phyloP scores from a whole-genome alignment of 2,888 invertebrate species.

The Phalangium opilio region DNA sequence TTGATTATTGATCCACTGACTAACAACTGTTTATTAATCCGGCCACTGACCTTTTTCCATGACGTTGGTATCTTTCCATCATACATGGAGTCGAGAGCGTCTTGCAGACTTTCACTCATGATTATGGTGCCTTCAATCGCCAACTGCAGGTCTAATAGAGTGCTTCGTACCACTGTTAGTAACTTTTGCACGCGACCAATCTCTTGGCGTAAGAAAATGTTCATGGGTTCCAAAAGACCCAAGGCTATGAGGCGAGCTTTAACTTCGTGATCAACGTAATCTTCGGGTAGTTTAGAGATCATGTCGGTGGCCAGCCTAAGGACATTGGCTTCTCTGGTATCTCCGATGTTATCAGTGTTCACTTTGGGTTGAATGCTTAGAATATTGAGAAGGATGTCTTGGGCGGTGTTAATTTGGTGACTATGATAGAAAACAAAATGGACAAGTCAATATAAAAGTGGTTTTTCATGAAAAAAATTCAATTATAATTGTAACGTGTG shows the following conservation, averaged over 20 bases:
- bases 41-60: conserved; percentile 71
- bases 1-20: too few relatives aligned
- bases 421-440: conserved; percentile 25
- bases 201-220: conserved; percentile 70
- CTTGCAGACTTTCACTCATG: conserved; percentile 78
- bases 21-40: too few relatives aligned
- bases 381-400: conserved; percentile 77
- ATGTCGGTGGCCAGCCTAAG: conserved; percentile 85
- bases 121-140: conserved; percentile 95
- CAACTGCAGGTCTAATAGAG: conserved; percentile 71
- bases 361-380: conserved; percentile 95
- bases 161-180: conserved; percentile 56
- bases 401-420: conserved; percentile 86
- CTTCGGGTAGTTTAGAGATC: conserved; percentile 66
- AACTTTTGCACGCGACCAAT: conserved; percentile 71
- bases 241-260: conserved; percentile 71
- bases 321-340: conserved; percentile 81
- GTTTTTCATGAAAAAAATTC: too few relatives aligned
- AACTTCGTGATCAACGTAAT: conserved; percentile 74
- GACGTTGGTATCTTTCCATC: conserved; percentile 82
- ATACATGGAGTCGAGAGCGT: conserved; percentile 87
- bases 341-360: conserved; percentile 70
- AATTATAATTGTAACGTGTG: too few relatives aligned
- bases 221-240: conserved; percentile 87
- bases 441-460: too few relatives aligned